Conservation (phyloP, 2,113 vertebrate genomes). For the Coturnix japonica region DNA sequence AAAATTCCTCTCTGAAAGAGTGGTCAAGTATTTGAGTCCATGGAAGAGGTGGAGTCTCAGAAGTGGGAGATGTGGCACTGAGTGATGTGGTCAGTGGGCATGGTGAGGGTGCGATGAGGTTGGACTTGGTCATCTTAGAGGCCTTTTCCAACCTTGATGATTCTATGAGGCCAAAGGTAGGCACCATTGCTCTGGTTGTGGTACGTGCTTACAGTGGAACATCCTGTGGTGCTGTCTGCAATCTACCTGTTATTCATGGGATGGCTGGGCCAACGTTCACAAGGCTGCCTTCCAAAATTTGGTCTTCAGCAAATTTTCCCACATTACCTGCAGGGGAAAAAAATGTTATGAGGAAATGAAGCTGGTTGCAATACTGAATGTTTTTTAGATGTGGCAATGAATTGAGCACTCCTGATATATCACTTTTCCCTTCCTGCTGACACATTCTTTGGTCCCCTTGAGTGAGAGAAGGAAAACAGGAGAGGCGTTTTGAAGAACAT, state of each 20-base stretch:
- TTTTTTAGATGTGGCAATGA: constrained; percentile 60
- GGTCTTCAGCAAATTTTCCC: constrained; percentile 27
- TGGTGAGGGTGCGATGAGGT: background rate
- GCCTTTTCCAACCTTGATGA: background rate
- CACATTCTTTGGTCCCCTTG: constrained; percentile 48
- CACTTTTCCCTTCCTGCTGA: constrained; percentile 50
- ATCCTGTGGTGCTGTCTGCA: too few relatives aligned
- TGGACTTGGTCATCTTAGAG: background rate
- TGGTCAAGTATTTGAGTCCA: background rate
- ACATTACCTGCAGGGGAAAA: constrained; percentile 30
- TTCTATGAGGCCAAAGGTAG: background rate
- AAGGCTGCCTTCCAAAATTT: constrained; percentile 22
- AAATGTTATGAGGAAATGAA: background rate
- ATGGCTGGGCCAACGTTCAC: constrained; percentile 13
- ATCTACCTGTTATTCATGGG: background rate
- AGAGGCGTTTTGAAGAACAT: constrained; percentile 66
- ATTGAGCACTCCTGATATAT: background rate
- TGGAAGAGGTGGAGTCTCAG: background rate
- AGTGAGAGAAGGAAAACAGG: constrained; percentile 65
- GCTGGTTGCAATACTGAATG: constrained; percentile 20
- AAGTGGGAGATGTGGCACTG: background rate
- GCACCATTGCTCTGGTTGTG: too few relatives aligned
- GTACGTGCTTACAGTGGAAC: background rate
- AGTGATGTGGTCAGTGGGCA: background rate
- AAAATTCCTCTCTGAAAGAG: background rate